A percentile compares a stretch with the other conserved stretches of the same genome.
These are phyloP conservation scores for Hartigia nigra DNA, from an alignment of 2,888 invertebrate genomes.

Conservation along the genomic window DNA sequence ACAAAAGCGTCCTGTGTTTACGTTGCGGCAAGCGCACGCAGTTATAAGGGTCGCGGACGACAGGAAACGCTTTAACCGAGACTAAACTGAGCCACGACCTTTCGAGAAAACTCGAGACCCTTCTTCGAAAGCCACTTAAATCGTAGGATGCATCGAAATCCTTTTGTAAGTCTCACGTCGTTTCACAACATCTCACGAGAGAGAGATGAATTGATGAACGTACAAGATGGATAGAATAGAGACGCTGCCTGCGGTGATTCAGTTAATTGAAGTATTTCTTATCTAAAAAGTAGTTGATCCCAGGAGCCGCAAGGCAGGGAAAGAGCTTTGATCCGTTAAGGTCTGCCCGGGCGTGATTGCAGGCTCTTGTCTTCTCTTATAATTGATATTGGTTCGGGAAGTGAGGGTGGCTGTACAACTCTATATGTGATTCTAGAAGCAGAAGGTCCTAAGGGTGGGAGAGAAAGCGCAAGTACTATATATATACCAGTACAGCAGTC, in stretches of 20 bases:
- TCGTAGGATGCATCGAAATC: slow-evolving; percentile 1
- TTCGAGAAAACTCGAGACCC: not conserved
- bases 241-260: not conserved
- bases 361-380: slow-evolving; percentile 65
- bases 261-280: slow-evolving; percentile 64
- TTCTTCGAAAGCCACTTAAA: not conserved
- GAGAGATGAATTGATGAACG: not conserved
- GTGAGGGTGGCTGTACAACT: slow-evolving; percentile 19
- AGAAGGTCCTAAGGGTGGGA: not conserved
- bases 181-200: not conserved
- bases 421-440: not conserved
- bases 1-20: slow-evolving; percentile 31
- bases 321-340: slow-evolving; percentile 62
- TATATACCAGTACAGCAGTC: not conserved
- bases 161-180: not conserved
- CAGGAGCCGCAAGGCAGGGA: slow-evolving; percentile 44
- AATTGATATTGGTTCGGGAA: slow-evolving; percentile 62
- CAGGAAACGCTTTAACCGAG: slow-evolving; percentile 39
- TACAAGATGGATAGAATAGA: not conserved
- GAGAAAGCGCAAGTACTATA: not conserved
- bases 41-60: slow-evolving; percentile 34
- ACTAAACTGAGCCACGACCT: slow-evolving; percentile 34
- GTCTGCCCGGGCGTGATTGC: slow-evolving; percentile 62
- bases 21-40: slow-evolving; percentile 27
- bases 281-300: slow-evolving; percentile 63